Evolutionary conservation across 2,888 invertebrate species (phyloP).

Genomic region (Chrysomela aeneicollis): DNA sequence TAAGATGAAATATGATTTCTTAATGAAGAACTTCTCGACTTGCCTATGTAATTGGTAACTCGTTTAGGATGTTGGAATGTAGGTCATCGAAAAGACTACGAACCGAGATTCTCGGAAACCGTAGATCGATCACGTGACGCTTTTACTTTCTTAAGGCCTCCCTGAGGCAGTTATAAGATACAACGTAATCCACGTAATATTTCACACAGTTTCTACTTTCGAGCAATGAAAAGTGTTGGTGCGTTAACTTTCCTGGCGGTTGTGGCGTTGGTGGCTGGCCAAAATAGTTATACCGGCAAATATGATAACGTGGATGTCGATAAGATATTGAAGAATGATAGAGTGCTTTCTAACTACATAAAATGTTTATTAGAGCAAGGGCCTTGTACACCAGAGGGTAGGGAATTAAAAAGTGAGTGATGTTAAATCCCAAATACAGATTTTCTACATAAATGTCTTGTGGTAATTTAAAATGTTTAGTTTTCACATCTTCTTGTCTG

Average conservation of each 20-base stretch:
- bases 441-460: neutral
- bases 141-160: slow-evolving; percentile 53
- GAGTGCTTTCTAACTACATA: slow-evolving; percentile 70
- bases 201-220: slow-evolving; percentile 26
- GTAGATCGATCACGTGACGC: slow-evolving; percentile 43
- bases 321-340: slow-evolving; percentile 70
- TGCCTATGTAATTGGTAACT: slow-evolving; percentile 5
- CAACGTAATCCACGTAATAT: slow-evolving; percentile 26
- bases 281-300: slow-evolving; percentile 62
- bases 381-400: slow-evolving; percentile 73
- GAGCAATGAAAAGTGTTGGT: slow-evolving; percentile 24
- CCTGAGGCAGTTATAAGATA: slow-evolving; percentile 42
- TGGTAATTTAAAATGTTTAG: too few relatives aligned
- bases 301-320: slow-evolving; percentile 75
- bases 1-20: too few relatives aligned
- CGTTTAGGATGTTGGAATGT: slow-evolving; percentile 27
- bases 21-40: neutral
- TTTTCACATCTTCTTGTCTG: too few relatives aligned
- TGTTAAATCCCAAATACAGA: too few relatives aligned
- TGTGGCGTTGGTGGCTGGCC: slow-evolving; percentile 24
- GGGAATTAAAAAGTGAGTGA: slow-evolving; percentile 73
- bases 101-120: slow-evolving; percentile 28
- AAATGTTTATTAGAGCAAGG: slow-evolving; percentile 71
- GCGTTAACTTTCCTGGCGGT: slow-evolving; percentile 10
- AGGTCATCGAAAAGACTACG: slow-evolving; percentile 29